These are phyloP conservation scores for Myodes glareolus DNA, from an alignment of 2,113 vertebrate species.

Conservation along the genomic window DNA sequence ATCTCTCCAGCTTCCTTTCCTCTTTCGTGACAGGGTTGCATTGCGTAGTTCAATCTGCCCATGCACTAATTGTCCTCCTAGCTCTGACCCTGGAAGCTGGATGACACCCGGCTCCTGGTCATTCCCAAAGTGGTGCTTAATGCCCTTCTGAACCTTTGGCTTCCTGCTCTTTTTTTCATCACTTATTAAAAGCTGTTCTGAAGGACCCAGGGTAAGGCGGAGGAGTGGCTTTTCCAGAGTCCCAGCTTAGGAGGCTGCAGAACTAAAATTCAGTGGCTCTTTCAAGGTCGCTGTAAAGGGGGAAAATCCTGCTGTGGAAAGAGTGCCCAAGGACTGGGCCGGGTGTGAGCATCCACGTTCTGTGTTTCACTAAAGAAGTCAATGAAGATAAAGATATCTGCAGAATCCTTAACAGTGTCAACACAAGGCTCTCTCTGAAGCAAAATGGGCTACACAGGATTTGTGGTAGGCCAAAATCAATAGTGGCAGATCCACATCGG, in stretches of 20 bases:
- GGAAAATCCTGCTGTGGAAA: fast-evolving
- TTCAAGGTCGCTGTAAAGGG: background rate
- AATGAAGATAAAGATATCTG: background rate
- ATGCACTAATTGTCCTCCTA: background rate
- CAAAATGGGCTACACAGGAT: fast-evolving
- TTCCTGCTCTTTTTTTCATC: background rate
- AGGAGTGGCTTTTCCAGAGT: background rate
- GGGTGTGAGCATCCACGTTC: fast-evolving
- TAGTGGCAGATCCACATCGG: background rate
- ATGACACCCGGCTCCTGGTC: background rate
- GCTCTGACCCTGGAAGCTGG: background rate
- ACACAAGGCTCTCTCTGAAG: fast-evolving
- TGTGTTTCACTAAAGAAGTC: background rate
- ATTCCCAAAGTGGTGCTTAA: background rate
- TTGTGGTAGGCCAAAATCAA: constrained; percentile 21
- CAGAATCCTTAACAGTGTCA: background rate
- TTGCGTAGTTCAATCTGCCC: background rate
- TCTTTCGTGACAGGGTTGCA: background rate
- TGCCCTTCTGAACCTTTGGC: fast-evolving
- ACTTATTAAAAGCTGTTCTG: background rate
- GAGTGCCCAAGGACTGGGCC: fast-evolving
- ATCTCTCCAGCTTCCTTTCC: background rate
- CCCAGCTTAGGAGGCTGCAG: fast-evolving
- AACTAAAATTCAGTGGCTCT: background rate
- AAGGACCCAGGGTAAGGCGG: background rate